Evolutionary conservation across 2,113 vertebrate species (phyloP).

Genomic region (cat (Felis catus)): DNA sequence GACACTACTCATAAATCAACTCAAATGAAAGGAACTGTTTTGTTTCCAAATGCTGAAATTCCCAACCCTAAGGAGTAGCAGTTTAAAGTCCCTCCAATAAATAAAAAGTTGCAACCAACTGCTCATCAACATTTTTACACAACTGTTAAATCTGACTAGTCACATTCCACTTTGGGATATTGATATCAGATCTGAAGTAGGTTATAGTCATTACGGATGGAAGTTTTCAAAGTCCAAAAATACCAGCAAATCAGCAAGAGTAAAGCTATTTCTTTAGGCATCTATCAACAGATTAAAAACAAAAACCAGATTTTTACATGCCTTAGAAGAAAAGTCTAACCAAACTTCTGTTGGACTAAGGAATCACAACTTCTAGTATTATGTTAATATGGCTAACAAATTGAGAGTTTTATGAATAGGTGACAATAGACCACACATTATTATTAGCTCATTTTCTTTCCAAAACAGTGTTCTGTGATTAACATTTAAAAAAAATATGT

Average conservation of each 20-base stretch:
- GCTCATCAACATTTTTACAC: constrained; percentile 12
- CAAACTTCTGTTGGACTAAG: background rate
- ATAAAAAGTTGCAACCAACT: background rate
- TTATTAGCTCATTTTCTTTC: background rate
- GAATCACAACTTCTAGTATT: background rate
- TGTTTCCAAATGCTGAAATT: background rate
- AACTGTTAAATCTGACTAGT: background rate
- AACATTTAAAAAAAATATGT: background rate
- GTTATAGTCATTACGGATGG: background rate
- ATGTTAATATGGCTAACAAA: background rate
- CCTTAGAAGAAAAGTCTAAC: background rate
- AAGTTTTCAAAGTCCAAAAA: background rate
- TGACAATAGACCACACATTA: background rate
- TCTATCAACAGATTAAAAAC: background rate
- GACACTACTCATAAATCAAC: background rate
- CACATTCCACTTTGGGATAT: background rate
- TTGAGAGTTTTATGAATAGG: background rate
- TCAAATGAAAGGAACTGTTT: background rate
- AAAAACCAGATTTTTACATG: background rate
- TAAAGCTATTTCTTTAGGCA: background rate
- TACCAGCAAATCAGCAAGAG: background rate
- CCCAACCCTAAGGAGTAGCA: background rate
- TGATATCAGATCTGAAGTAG: background rate
- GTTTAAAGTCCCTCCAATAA: background rate
- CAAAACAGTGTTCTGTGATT: background rate